Evolutionary conservation across 2,888 invertebrate species (phyloP).

Genomic region (Cylindroiulus punctatus): DNA sequence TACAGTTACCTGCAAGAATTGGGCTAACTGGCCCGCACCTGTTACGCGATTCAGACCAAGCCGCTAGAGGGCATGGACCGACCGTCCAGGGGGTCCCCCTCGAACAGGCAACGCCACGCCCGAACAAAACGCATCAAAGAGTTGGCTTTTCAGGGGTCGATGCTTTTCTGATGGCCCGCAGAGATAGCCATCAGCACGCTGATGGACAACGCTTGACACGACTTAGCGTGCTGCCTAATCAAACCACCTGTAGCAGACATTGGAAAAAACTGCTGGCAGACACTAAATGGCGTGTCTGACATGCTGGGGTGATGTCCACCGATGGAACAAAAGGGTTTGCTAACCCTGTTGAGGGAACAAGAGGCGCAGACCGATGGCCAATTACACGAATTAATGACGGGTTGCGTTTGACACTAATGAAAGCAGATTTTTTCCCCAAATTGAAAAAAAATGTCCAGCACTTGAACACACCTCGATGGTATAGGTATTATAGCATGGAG

Average conservation of each 20-base stretch:
- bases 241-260: conserved; percentile 14
- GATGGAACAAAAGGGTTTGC: not conserved
- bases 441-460: too few relatives aligned
- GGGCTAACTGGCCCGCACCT: not conserved
- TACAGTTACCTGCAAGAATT: conserved; percentile 2
- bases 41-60: not conserved
- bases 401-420: not conserved
- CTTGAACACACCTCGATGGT: too few relatives aligned
- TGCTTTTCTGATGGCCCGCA: not conserved
- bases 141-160: conserved; percentile 14
- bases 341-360: not conserved
- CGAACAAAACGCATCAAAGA: conserved; percentile 23
- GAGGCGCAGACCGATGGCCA: not conserved
- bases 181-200: not conserved
- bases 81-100: not conserved
- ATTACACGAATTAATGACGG: not conserved
- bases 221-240: not conserved
- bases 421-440: not conserved
- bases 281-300: conserved; percentile 14
- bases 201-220: conserved; percentile 24
- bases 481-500: too few relatives aligned
- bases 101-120: not conserved
- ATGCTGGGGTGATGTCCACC: not conserved
- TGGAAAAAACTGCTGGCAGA: not conserved
- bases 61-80: not conserved